Evolutionary conservation across 2,888 invertebrate genomes (phyloP), one percentile per base, ranked within the genome.

Genomic region (Uloborus plumipes): DNA sequence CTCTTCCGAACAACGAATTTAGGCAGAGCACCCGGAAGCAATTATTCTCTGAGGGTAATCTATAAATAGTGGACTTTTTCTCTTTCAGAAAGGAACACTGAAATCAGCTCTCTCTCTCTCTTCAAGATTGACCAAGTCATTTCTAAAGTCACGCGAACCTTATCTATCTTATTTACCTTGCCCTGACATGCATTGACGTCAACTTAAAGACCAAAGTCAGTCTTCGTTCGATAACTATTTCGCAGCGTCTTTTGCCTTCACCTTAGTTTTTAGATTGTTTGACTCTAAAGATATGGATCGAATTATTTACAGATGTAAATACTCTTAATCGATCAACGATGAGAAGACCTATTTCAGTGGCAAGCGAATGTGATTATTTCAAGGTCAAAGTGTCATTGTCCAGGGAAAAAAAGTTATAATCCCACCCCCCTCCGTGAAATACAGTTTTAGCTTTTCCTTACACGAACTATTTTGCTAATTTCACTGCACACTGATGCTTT

Each of bases 21-120:
- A 77, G 70, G 62, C 62, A 26, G 61, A 67, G 61, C 59, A 64
- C 55, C 31, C 53, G 65, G 64, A 65, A 51, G 78, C 58, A 78
- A 78, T 78, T 78, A 71, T 70, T 66, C 55, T 72, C 11, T 59
- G 59, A 65, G 61, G 51, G 77, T 53, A 51, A 71, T 66, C 78
- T 72, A 78, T 59, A 78, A 66, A 66, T 72, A 78, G 78, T 59
- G 39, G 31, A 51, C 26, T 64, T 58, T 71, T 71, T 71, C 62
- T 67, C 61, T 49, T 58, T 67, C 51, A 39, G 62, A 14, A 53
- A 65, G 14, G 50, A 26, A 53, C n/a, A 66, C 51, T 47, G 65
- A 71, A 64, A 3, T 11, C 16, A 9, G 39, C 18, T 51, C 49
- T 18, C 51, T 59, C 71, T 61, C n/a, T n/a, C 26, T 64, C 26